phyloP scores from a whole-genome alignment of 2,113 vertebrate genomes.

The Takifugu flavidus region DNA sequence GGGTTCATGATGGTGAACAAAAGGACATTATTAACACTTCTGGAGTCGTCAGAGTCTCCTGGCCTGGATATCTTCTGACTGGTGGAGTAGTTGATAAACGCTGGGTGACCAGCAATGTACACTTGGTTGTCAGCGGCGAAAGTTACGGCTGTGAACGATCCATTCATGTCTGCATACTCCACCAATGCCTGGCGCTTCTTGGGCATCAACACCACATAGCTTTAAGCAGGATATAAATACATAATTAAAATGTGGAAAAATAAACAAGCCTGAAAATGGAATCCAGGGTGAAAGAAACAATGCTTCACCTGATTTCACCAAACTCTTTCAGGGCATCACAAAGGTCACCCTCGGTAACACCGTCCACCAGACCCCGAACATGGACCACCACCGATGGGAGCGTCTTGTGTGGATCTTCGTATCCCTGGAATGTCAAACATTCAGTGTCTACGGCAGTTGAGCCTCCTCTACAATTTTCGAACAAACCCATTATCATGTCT shows the following conservation, averaged over 20 bases:
- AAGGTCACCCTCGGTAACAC: conserved; percentile 89
- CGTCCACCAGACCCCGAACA: conserved; percentile 89
- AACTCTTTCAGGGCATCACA: conserved; percentile 94
- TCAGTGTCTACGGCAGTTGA: not conserved
- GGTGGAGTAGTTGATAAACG: conserved; percentile 96
- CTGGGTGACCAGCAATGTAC: conserved; percentile 90
- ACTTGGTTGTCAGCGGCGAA: conserved; percentile 95
- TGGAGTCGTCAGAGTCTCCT: conserved; percentile 84
- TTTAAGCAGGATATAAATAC: conserved; percentile 30
- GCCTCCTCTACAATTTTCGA: no score
- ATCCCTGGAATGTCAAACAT: conserved; percentile 68
- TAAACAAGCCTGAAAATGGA: not conserved
- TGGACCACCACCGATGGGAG: conserved; percentile 93
- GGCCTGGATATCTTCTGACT: conserved; percentile 98
- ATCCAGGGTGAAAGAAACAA: not conserved
- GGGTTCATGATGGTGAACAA: conserved; percentile 95
- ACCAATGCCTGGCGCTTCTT: conserved; percentile 94
- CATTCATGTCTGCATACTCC: conserved; percentile 92
- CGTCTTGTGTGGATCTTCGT: conserved; percentile 93
- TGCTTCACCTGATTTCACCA: conserved; percentile 86
- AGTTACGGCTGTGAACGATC: conserved; percentile 91
- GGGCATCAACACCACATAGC: conserved; percentile 97
- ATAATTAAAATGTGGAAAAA: not conserved
- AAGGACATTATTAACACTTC: conserved; percentile 91
- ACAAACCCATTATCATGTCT: no score